Evolutionary conservation across 2,888 invertebrate species (phyloP), one percentile per base, ranked within the genome.

Genomic region (Cataglyphis livida): DNA sequence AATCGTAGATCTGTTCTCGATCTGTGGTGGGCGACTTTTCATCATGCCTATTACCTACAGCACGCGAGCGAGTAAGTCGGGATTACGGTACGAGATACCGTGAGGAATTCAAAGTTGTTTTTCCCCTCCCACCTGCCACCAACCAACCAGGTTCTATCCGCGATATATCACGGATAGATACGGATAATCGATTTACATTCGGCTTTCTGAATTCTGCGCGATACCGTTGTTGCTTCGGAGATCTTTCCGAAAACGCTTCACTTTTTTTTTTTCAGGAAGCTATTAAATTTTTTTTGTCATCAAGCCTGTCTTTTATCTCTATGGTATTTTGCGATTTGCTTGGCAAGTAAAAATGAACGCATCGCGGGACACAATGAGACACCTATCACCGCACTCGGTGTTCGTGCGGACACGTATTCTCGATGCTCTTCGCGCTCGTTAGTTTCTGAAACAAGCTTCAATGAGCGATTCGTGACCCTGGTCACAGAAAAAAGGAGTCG

Each of bases 151-250:
- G 62, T 59, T 73, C 87, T 83, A 86, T 85, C 90, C 89, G 85
- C 90, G 86, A 91, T 90, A 89, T 85, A 89, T 90, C 91, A 89
- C 86, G 83, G 84, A 32, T 88, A 90, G 85, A 85, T 88, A 88
- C 82, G 86, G 87, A 90, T 90, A 91, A 91, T 90, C 89, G 88
- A 91, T 91, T 89, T 89, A 87, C 87, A 91, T 89, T 51, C 86
- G 84, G 87, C 76, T 88, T 84, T 83, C 61, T 48, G 81, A 84
- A 88, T 88, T 87, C 81, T 83, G 66, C 51, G 71, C 51, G 59
- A 59, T 71, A 18, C 41, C 71, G 3, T 54, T 68, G 79, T 71
- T 51, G 25, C 32, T 28, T 15, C 41, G 74, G 64, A 35, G 64
- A 28, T 66, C 59, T 68, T 76, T 10, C 28, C 38, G 21, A 35